A percentile compares a stretch with the other conserved stretches of the same genome.
phyloP scores from a whole-genome alignment of 2,888 invertebrate genomes.

The Ischnus inquisitorius region DNA sequence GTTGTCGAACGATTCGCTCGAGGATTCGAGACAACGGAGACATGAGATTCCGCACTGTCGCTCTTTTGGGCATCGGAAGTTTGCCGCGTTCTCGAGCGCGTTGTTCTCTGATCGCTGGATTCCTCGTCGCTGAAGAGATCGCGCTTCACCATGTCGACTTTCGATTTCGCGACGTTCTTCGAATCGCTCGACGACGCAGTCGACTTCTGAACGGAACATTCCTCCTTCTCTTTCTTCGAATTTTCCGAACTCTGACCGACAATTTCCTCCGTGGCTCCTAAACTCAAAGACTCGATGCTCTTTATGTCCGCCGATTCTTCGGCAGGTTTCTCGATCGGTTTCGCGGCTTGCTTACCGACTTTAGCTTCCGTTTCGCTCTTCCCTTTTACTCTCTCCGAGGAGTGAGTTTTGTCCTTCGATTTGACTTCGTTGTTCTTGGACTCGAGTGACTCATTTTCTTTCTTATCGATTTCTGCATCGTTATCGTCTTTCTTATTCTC shows the following conservation, averaged over 20 bases:
- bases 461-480: slow-evolving; percentile 1
- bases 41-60: slow-evolving; percentile 39
- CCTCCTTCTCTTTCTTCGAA: slow-evolving; percentile 27
- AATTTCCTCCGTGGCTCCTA: not conserved
- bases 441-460: slow-evolving; percentile 28
- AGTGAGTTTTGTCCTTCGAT: not conserved
- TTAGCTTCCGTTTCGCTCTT: not conserved
- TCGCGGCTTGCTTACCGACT: not conserved
- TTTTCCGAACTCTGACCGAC: slow-evolving; percentile 11
- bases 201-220: not conserved
- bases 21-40: not conserved
- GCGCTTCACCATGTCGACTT: slow-evolving; percentile 81
- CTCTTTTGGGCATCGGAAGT: slow-evolving; percentile 65
- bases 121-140: slow-evolving; percentile 83
- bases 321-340: not conserved
- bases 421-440: slow-evolving; percentile 7
- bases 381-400: slow-evolving; percentile 1
- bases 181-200: slow-evolving; percentile 1
- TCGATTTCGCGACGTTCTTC: slow-evolving; percentile 70
- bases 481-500: slow-evolving; percentile 9
- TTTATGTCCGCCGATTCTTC: slow-evolving; percentile 4
- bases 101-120: slow-evolving; percentile 76
- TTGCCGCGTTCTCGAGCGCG: slow-evolving; percentile 76
- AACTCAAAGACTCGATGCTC: not conserved
- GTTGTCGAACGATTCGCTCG: slow-evolving; percentile 20